Conservation (phyloP, 2,888 invertebrate species). For the Stenichneumon culpator region DNA sequence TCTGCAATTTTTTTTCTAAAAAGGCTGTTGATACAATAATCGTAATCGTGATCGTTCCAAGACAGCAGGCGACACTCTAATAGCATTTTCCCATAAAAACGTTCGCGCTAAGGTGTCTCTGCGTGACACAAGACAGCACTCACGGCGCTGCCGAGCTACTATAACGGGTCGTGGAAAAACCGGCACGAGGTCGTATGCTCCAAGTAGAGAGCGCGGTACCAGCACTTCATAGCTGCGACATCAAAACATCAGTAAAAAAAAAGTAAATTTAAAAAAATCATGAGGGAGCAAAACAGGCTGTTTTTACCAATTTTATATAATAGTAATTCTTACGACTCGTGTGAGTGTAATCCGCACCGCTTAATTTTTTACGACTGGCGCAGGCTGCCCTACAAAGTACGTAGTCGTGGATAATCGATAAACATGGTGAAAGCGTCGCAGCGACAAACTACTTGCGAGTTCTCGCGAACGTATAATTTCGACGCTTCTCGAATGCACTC, state of each 20-base stretch:
- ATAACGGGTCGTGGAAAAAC: slow-evolving; percentile 53
- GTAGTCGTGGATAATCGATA: slow-evolving; percentile 30
- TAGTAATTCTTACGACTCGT: not conserved
- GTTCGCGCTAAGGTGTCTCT: not conserved
- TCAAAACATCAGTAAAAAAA: too few relatives aligned
- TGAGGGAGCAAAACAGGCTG: not conserved
- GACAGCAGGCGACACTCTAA: not conserved
- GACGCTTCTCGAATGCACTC: slow-evolving; percentile 1
- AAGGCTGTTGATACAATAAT: not conserved
- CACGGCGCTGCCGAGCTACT: slow-evolving; percentile 24
- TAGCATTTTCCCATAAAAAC: slow-evolving; percentile 22
- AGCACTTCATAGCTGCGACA: not conserved
- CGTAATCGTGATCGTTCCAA: not conserved
- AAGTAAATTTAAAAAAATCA: too few relatives aligned
- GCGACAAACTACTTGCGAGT: not conserved
- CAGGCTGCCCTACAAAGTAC: slow-evolving; percentile 3
- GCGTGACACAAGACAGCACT: slow-evolving; percentile 19
- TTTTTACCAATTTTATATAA: not conserved
- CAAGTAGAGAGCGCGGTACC: slow-evolving; percentile 19
- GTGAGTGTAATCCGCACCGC: not conserved
- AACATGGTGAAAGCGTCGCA: not conserved
- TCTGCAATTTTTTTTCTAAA: not conserved
- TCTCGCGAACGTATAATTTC: not conserved
- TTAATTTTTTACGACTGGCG: not conserved
- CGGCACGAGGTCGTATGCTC: slow-evolving; percentile 56